phyloP scores from a whole-genome alignment of 2,113 vertebrate genomes.

The Dromiciops gliroides region DNA sequence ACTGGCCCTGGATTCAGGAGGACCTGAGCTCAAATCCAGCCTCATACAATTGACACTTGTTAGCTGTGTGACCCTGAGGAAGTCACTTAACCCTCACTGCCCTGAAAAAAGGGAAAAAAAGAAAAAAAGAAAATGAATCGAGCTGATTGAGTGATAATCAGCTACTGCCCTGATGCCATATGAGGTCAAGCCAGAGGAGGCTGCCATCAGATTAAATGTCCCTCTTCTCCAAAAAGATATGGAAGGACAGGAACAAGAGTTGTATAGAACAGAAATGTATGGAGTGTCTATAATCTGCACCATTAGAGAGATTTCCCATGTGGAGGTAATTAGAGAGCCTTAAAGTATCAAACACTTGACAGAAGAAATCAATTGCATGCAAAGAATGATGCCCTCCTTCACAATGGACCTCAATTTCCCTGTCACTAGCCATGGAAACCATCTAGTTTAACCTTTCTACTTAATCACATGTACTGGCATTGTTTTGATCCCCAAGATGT shows the following conservation, averaged over 20 bases:
- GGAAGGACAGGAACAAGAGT: too few species aligned
- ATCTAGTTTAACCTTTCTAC: neutral
- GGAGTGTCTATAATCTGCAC: neutral
- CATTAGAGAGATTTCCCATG: neutral
- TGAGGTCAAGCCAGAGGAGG: neutral
- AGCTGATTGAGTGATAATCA: neutral
- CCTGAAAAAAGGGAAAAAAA: too few species aligned
- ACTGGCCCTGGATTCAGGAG: too few species aligned
- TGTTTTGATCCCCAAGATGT: conserved; percentile 34
- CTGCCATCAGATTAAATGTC: neutral
- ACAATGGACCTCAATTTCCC: neutral
- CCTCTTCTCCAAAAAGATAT: neutral
- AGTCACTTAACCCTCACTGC: too few species aligned
- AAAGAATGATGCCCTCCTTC: neutral
- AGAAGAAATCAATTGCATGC: neutral
- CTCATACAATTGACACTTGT: too few species aligned
- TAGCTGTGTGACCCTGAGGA: too few species aligned
- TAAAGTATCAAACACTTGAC: neutral
- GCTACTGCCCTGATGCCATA: neutral
- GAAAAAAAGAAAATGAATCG: too few species aligned
- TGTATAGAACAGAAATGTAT: neutral
- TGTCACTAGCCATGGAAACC: neutral
- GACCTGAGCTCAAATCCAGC: too few species aligned
- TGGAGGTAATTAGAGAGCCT: neutral
- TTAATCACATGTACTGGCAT: neutral